Conservation (phyloP, 2,888 invertebrate species). For the Pedicia rivosa region DNA sequence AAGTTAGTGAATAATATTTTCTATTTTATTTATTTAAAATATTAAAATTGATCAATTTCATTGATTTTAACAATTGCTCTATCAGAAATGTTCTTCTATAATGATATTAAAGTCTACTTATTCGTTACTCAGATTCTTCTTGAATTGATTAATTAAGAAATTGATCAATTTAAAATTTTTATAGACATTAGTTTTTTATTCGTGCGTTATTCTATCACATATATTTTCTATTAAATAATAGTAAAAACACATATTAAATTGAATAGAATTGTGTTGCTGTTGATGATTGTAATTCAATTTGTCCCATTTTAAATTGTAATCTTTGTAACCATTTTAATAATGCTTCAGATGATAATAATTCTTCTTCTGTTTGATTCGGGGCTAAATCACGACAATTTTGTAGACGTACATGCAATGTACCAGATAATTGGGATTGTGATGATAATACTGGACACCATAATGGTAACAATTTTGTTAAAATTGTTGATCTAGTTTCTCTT, state of each 20-base stretch:
- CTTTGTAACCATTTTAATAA: conserved; percentile 75
- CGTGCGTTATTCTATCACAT: too few relatives aligned
- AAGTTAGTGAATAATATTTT: too few relatives aligned
- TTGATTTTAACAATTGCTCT: too few relatives aligned
- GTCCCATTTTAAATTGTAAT: conserved; percentile 94
- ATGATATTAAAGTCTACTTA: background rate
- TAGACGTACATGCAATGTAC: conserved; percentile 71
- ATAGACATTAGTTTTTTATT: too few relatives aligned
- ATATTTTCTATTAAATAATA: too few relatives aligned
- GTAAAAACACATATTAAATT: conserved; percentile 31
- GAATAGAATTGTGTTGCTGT: conserved; percentile 83
- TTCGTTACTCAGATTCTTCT: background rate
- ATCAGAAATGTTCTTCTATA: background rate
- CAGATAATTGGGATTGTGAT: conserved; percentile 76
- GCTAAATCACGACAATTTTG: conserved; percentile 78
- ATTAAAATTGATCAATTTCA: too few relatives aligned
- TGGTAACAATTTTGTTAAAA: conserved; percentile 80
- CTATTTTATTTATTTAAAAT: too few relatives aligned
- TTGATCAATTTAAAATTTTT: too few relatives aligned
- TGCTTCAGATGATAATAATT: conserved; percentile 31
- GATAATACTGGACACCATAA: conserved; percentile 93
- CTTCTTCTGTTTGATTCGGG: conserved; percentile 30
- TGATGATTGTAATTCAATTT: conserved; percentile 86
- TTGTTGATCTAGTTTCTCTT: conserved; percentile 85
- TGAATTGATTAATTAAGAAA: too few relatives aligned